A percentile compares a stretch with the other conserved stretches of the same genome.
phyloP scores from a whole-genome alignment of 2,797 vertebrate genomes.

The Sebastes iracundus region DNA sequence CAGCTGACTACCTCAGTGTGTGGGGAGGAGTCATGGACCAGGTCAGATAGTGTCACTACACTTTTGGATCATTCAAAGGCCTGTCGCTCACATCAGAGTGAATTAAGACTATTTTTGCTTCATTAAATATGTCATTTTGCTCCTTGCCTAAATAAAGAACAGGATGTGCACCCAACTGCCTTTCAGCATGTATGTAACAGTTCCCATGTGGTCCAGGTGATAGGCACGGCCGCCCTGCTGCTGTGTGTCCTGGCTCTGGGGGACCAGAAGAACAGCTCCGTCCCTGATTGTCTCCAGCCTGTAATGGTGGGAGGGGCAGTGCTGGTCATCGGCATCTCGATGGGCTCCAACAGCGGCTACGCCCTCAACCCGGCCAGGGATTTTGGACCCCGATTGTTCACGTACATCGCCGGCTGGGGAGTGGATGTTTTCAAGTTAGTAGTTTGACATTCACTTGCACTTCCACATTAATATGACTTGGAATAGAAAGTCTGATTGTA shows the following conservation, averaged over 20 bases:
- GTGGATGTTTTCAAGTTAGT: constrained; percentile 82
- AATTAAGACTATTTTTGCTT: not conserved
- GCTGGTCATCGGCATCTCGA: constrained; percentile 80
- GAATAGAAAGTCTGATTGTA: not conserved
- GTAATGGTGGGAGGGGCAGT: constrained; percentile 76
- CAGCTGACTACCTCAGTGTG: constrained; percentile 79
- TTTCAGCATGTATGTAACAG: not conserved
- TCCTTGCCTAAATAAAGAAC: not conserved
- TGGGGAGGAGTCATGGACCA: constrained; percentile 85
- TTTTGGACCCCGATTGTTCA: constrained; percentile 81
- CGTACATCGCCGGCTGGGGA: constrained; percentile 81
- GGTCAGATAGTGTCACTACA: constrained; percentile 73
- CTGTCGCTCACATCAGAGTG: too few species aligned
- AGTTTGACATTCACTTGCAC: not conserved
- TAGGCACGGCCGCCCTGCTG: constrained; percentile 81
- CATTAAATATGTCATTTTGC: not conserved
- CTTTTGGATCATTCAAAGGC: not conserved
- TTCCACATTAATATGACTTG: not conserved
- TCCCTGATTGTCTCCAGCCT: constrained; percentile 75
- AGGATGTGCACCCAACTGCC: not conserved
- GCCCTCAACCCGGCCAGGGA: constrained; percentile 85
- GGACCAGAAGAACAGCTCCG: constrained; percentile 70
- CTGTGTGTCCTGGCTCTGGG: constrained; percentile 80
- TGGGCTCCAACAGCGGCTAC: constrained; percentile 86
- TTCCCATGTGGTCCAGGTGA: constrained; percentile 65